These are phyloP conservation scores for Eristalinus sepulchralis DNA, from an alignment of 2,888 invertebrate genomes.

Conservation along the genomic window DNA sequence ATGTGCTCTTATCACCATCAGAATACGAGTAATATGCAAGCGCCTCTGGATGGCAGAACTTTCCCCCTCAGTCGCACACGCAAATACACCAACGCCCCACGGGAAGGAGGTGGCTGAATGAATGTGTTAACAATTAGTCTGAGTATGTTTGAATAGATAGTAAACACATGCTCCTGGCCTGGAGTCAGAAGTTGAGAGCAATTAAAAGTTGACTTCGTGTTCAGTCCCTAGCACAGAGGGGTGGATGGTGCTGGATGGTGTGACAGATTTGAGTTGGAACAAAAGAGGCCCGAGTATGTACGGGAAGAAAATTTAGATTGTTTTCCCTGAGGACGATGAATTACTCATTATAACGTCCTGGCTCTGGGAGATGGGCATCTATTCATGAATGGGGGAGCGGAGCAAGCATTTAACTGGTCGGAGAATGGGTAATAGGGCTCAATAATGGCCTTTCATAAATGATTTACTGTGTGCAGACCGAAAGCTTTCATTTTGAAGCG, in stretches of 20 bases:
- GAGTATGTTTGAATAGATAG: slow-evolving; percentile 45
- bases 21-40: slow-evolving; percentile 14
- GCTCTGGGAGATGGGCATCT: neutral
- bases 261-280: slow-evolving; percentile 26
- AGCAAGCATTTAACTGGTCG: neutral
- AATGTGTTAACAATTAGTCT: slow-evolving; percentile 54
- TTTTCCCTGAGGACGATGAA: slow-evolving; percentile 21
- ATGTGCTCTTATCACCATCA: slow-evolving; percentile 36
- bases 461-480: neutral
- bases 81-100: neutral
- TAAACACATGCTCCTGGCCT: slow-evolving; percentile 40
- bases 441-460: neutral
- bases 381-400: neutral
- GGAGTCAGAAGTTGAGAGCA: slow-evolving; percentile 36
- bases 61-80: neutral
- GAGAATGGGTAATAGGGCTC: neutral
- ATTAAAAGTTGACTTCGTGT: slow-evolving; percentile 49
- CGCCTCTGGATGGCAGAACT: slow-evolving; percentile 18
- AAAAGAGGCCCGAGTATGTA: slow-evolving; percentile 12
- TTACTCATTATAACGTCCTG: slow-evolving; percentile 31
- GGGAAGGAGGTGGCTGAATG: neutral
- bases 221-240: neutral
- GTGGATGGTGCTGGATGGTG: neutral
- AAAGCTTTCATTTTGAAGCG: neutral
- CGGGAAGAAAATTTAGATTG: slow-evolving; percentile 39